Conservation (phyloP, 2,888 invertebrate species). For the Eustalomyia histrio region DNA sequence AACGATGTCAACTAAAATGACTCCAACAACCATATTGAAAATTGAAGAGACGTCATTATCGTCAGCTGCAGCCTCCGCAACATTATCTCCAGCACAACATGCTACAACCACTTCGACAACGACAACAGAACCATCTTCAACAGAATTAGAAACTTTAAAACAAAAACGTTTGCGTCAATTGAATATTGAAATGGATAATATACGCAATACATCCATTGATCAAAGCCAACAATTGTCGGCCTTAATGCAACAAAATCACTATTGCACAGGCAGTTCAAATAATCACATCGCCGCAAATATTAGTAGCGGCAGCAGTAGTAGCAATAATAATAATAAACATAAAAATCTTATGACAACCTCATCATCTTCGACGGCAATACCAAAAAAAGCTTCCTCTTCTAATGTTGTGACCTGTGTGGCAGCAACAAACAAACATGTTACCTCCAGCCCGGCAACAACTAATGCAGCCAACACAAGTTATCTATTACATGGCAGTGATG, state of each 20-base stretch:
- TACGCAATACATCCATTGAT: constrained; percentile 70
- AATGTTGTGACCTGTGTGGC: constrained; percentile 66
- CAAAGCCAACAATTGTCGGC: constrained; percentile 69
- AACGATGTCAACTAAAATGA: constrained; percentile 57
- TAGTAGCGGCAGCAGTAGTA: constrained; percentile 30
- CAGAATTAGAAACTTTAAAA: constrained; percentile 72
- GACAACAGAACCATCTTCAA: constrained; percentile 55
- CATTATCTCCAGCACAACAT: neutral
- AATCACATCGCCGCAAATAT: constrained; percentile 27
- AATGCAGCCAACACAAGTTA: constrained; percentile 68
- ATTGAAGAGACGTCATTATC: constrained; percentile 73
- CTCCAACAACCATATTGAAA: constrained; percentile 73
- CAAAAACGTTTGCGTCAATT: constrained; percentile 76
- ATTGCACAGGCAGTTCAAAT: constrained; percentile 37
- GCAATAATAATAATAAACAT: constrained; percentile 57
- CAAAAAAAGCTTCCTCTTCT: constrained; percentile 69
- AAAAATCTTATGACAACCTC: constrained; percentile 68
- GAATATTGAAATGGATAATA: constrained; percentile 76
- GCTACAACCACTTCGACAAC: neutral
- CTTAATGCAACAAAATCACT: constrained; percentile 62
- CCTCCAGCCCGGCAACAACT: constrained; percentile 63
- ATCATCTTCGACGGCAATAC: constrained; percentile 65
- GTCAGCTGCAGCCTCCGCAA: constrained; percentile 30
- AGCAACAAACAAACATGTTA: constrained; percentile 49
- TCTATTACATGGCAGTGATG: constrained; percentile 73